A percentile compares a stretch with the other conserved stretches of the same genome.
Evolutionary conservation across 1,140 invertebrate species (phyloP).

Genomic region (Lordiphosa stackelbergi): DNA sequence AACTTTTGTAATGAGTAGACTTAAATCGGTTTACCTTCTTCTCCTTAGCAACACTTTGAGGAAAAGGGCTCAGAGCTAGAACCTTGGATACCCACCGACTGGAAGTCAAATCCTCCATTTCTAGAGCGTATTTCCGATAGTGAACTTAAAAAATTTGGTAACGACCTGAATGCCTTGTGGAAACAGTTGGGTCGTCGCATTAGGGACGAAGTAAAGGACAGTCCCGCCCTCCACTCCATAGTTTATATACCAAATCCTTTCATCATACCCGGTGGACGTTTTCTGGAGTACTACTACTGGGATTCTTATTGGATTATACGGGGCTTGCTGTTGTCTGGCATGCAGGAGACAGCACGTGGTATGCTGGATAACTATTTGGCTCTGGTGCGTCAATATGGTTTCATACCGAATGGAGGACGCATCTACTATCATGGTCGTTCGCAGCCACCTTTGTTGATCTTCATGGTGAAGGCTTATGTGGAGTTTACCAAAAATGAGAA

Average conservation of each 20-base stretch:
- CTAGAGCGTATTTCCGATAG: constrained; percentile 83
- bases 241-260: constrained; percentile 93
- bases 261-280: constrained; percentile 93
- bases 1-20: too few relatives aligned
- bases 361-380: constrained; percentile 90
- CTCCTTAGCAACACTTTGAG: constrained; percentile 80
- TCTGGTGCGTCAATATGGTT: constrained; percentile 86
- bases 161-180: constrained; percentile 86
- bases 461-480: constrained; percentile 90
- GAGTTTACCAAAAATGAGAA: constrained; percentile 84
- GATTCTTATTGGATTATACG: constrained; percentile 96
- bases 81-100: constrained; percentile 85
- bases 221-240: constrained; percentile 87
- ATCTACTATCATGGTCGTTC: constrained; percentile 89
- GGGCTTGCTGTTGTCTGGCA: constrained; percentile 89
- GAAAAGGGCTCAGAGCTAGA: constrained; percentile 86
- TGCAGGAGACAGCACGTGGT: constrained; percentile 87
- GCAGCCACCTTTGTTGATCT: constrained; percentile 90
- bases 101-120: constrained; percentile 83
- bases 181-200: constrained; percentile 89
- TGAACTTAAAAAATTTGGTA: constrained; percentile 82
- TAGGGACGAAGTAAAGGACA: constrained; percentile 84
- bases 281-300: constrained; percentile 96
- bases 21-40: neutral
- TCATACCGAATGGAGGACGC: constrained; percentile 92